Evolutionary conservation across 2,797 vertebrate genomes (phyloP), one percentile per base, ranked within the genome.

Genomic region (Hemibagrus guttatus): DNA sequence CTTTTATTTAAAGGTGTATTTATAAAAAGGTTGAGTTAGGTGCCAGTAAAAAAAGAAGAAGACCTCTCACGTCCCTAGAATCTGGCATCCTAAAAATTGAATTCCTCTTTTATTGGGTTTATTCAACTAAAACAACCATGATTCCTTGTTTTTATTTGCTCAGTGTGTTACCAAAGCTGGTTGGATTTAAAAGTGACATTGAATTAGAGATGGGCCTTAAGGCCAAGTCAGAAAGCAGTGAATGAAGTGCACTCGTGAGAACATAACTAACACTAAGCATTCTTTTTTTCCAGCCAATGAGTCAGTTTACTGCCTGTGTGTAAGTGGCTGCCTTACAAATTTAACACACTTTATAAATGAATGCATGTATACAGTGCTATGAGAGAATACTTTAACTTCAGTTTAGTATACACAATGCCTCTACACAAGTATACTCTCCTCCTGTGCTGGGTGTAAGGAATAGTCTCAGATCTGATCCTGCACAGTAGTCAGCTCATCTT

Each of bases 71-170:
- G 85, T 72, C 66, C 56, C 81, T 59, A 17, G 54, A 39, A 80
- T 69, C 46, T 28, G 42, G 54, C 54, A 14, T 83, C 52, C 61
- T 81, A 87, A 85, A 80, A 83, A 90, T 85, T 88, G 85, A 42
- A 85, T 88, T 85, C 58, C 63, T 69, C 81, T 89, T 88, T 87
- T 88, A 88, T 87, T 84, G 87, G 84, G 95, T 94, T 92, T 93
- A 21, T 81, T 64, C 39, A 81, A 49, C 26, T 49, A 81, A 81
- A 64, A 81, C 80, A 66, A 49, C 6, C 23, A 64, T 17, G 14
- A 61, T 46, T n/a, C 23, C 13, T 16, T 63, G 91, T 6, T 91
- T 95, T 94, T 95, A 92, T 93, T 95, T 94, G 93, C 92, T 90
- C 90, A 91, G 89, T 93, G 93, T 93, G 92, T 94, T 93, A 96